phyloP scores from a whole-genome alignment of 1,140 invertebrate species.

The Nautilus pompilius region DNA sequence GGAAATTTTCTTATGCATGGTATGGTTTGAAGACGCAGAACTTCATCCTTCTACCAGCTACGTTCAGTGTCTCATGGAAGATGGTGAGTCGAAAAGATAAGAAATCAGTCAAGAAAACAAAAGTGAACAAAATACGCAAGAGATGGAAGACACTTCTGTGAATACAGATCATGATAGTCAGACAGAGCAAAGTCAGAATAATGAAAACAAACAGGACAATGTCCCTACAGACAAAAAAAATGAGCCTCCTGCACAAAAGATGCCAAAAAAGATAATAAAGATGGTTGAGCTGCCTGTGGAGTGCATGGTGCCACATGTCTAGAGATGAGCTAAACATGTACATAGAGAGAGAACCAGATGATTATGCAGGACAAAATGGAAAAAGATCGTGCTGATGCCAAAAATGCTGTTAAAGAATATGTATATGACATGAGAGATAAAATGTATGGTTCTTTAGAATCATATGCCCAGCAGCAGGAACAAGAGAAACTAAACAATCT shows the following conservation, averaged over 20 bases:
- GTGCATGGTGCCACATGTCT: conserved; percentile 66
- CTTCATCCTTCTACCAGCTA: no score
- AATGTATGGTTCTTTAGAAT: conserved; percentile 70
- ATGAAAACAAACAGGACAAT: no score
- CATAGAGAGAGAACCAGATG: conserved; percentile 85
- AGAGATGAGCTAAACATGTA: conserved; percentile 70
- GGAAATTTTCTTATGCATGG: no score
- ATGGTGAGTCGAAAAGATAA: no score
- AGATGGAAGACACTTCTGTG: no score
- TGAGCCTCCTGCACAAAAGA: conserved; percentile 27
- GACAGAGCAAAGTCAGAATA: no score
- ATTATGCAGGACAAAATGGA: conserved; percentile 84
- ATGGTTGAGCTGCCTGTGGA: conserved; percentile 81
- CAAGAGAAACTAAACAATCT: conserved; percentile 65
- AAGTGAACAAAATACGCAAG: no score
- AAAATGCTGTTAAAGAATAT: conserved; percentile 97
- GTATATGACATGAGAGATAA: conserved; percentile 93
- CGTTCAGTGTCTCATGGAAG: no score
- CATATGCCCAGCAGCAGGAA: conserved; percentile 70
- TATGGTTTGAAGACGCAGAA: no score
- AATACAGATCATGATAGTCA: no score
- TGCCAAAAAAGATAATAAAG: conserved; percentile 64
- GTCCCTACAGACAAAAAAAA: conserved; percentile 20
- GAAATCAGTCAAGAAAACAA: no score
- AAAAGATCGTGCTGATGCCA: conserved; percentile 89